Percentiles rank a stretch among this genome's conserved stretches.
These are phyloP conservation scores for Megaceryle maxima DNA, from an alignment of 2,113 vertebrate genomes.

Conservation along the genomic window DNA sequence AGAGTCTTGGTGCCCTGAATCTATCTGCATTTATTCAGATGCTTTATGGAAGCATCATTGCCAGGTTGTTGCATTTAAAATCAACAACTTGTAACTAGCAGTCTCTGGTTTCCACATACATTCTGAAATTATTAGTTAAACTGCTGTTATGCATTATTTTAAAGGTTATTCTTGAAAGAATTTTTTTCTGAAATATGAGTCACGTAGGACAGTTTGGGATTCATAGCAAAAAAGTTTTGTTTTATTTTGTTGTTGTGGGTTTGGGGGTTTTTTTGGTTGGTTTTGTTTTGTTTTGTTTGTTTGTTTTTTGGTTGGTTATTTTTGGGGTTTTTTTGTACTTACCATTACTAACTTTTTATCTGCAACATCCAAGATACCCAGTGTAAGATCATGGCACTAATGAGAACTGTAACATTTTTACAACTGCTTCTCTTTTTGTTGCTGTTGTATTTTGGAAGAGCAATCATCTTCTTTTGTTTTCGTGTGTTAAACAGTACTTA, in stretches of 20 bases:
- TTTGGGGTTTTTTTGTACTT: background rate
- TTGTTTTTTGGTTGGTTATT: too few relatives aligned
- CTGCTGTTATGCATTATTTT: background rate
- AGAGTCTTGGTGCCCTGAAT: background rate
- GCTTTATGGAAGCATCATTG: background rate
- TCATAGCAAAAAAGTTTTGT: background rate
- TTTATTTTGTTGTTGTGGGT: too few relatives aligned
- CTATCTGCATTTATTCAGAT: background rate
- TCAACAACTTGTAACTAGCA: background rate
- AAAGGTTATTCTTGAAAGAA: background rate
- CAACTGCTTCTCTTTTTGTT: background rate
- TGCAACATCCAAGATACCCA: background rate
- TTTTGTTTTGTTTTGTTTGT: background rate
- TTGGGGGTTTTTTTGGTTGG: too few relatives aligned
- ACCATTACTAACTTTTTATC: background rate
- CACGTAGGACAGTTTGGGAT: background rate
- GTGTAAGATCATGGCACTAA: background rate
- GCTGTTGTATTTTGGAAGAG: background rate
- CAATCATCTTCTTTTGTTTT: background rate
- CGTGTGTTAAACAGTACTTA: background rate
- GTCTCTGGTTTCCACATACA: background rate
- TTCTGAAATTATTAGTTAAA: constrained; percentile 2
- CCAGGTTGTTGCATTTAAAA: constrained; percentile 23
- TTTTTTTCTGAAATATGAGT: background rate
- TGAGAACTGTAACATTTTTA: background rate